Evolutionary conservation across 2,113 vertebrate species (phyloP), one percentile per base, ranked within the genome.

Genomic region (Pipra filicauda): DNA sequence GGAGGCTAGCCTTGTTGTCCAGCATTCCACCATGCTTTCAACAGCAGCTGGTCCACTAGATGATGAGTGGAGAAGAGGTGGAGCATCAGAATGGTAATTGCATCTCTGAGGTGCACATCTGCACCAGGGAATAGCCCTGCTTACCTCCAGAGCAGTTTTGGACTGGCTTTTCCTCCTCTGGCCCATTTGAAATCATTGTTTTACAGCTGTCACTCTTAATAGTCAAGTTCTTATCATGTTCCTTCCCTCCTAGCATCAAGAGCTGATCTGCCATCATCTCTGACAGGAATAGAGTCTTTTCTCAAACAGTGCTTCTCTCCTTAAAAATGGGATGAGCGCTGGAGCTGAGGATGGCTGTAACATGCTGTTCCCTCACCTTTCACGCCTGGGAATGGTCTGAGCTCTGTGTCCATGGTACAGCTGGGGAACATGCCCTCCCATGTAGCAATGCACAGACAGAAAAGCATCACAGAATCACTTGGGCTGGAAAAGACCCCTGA

Each of bases 101-200:
- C 19, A 41, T 44, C 37, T 54, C 73, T 62, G 49, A 55, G 49
- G 9, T 51, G 30, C 55, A 41, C 27, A 24, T 66, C 49, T 80
- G 24, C 44, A 23, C 51, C 2, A 5, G 23, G 19, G 22, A 37
- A 4, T 13, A 61, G 48, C 14, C 35, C 13, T 91, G 27, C 39
- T 76, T 80, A 41, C 55, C 20, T 72, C 54, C 33, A 30, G 49
- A 37, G 39, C 6, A 5, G 19, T 23, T 85, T 78, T 79, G 35
- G 18, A 15, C 41, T 72, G 44, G 11, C 22, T 54, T 89, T 77
- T 85, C n/a, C 10, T 84, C 17, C 57, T 26, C 61, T 57, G 14
- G 15, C 26, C 14, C 4, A 2, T 41, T 81, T 62, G 46, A 78
- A 84, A 71, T 19, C 0, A 0, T 27, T 43, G 6, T 31, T 48